Percentiles rank a stretch among this genome's conserved stretches.
Evolutionary conservation across 92 coral and sea anemone genomes (phyloP).

Genomic region (Zoanthus gigantus): DNA sequence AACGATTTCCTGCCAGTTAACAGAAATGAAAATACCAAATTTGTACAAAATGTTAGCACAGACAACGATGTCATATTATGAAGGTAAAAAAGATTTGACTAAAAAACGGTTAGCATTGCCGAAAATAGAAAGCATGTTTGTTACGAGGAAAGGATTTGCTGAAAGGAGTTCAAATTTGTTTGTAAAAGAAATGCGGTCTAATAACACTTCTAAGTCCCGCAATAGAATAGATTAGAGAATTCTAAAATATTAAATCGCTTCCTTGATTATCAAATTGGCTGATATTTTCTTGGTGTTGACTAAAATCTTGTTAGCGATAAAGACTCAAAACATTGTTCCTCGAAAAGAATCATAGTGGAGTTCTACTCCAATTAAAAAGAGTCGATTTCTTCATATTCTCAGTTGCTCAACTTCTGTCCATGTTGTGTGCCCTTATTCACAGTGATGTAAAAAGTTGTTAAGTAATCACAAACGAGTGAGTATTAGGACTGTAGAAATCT

Average conservation of each 20-base stretch:
- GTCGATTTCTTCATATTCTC: background rate
- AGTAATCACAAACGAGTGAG: background rate
- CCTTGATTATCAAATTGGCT: background rate
- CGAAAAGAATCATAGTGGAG: background rate
- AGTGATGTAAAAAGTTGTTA: background rate
- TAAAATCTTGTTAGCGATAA: background rate
- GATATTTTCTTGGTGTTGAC: background rate
- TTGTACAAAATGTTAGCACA: background rate
- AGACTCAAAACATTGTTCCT: background rate
- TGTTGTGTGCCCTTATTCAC: background rate
- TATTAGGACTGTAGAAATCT: background rate
- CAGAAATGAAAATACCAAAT: background rate
- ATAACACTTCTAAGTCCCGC: background rate
- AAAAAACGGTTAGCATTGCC: background rate
- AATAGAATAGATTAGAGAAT: background rate
- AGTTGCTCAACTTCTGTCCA: background rate
- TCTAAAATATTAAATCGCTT: background rate
- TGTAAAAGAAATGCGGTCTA: background rate
- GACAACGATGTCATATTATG: background rate
- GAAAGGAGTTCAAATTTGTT: background rate
- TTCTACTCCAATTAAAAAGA: background rate
- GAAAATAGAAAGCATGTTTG: background rate
- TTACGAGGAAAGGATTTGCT: background rate
- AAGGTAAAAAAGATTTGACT: slow-evolving; percentile 1
- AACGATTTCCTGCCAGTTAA: background rate